Conservation (phyloP, 37 sponge, comb jelly and placozoan genomes). For the Agelas oroides region DNA sequence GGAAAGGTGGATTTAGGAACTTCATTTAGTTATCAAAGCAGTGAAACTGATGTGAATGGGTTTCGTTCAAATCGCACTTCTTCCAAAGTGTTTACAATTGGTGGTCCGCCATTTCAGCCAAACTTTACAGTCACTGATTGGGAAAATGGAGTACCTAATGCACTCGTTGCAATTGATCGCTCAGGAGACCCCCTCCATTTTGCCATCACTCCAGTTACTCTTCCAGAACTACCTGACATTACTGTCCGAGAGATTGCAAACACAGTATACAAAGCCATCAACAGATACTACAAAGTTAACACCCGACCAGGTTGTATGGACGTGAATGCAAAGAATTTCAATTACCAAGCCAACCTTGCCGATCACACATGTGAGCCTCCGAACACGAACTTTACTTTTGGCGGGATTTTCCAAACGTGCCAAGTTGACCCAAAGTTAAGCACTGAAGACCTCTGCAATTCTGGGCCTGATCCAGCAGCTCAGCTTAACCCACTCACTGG, state of each 20-base stretch:
- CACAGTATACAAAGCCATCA: constrained; percentile 50
- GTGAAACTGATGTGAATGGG: not conserved
- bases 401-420: constrained; percentile 81
- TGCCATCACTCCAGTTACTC: constrained; percentile 49
- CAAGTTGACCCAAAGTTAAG: constrained; percentile 15
- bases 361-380: constrained; percentile 51
- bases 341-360: constrained; percentile 75
- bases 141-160: constrained; percentile 73
- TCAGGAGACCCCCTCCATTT: constrained; percentile 76
- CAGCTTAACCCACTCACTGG: constrained; percentile 74
- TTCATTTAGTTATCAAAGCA: not conserved
- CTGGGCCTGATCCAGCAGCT: constrained; percentile 25
- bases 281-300: constrained; percentile 73
- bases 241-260: constrained; percentile 51
- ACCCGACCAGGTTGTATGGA: constrained; percentile 74
- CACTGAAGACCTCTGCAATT: constrained; percentile 44
- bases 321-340: constrained; percentile 59
- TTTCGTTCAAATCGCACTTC: constrained; percentile 42
- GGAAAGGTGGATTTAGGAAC: constrained; percentile 32
- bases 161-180: constrained; percentile 81
- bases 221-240: constrained; percentile 68
- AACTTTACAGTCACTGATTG: constrained; percentile 75
- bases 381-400: constrained; percentile 62
- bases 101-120: constrained; percentile 72
- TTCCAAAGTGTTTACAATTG: constrained; percentile 60